Evolutionary conservation across 2,113 vertebrate genomes (phyloP).

Genomic region (Chamaea fasciata): DNA sequence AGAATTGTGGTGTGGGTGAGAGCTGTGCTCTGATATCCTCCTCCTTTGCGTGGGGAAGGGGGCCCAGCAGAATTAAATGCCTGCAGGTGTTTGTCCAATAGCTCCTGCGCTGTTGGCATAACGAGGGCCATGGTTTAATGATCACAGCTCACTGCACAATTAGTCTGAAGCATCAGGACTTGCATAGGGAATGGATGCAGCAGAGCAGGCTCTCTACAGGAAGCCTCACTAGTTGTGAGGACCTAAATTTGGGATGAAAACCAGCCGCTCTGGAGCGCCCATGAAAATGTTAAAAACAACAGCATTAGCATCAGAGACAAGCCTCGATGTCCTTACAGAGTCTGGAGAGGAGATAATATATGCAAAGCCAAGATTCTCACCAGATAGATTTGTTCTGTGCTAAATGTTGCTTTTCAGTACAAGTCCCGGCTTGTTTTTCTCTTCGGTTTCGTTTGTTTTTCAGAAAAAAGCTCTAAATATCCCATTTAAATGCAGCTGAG

Average conservation of each 20-base stretch:
- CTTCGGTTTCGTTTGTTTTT: background rate
- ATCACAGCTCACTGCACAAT: background rate
- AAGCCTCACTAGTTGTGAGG: background rate
- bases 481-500: slow-evolving; percentile 15
- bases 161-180: background rate
- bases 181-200: background rate
- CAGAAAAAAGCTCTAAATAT: background rate
- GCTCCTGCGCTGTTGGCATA: background rate
- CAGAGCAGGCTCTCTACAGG: background rate
- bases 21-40: background rate
- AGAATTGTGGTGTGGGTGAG: background rate
- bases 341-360: background rate
- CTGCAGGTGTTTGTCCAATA: background rate
- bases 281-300: background rate
- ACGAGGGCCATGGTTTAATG: background rate
- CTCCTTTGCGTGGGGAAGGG: background rate
- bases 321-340: background rate
- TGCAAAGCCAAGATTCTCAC: slow-evolving; percentile 13
- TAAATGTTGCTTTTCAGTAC: background rate
- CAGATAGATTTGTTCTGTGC: background rate
- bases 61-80: background rate
- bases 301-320: slow-evolving; percentile 34
- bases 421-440: background rate
- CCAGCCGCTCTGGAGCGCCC: background rate
- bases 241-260: slow-evolving; percentile 34